Evolutionary conservation across 2,113 vertebrate genomes (phyloP), one percentile per base, ranked within the genome.

Genomic region (Bagarius yarrelli): DNA sequence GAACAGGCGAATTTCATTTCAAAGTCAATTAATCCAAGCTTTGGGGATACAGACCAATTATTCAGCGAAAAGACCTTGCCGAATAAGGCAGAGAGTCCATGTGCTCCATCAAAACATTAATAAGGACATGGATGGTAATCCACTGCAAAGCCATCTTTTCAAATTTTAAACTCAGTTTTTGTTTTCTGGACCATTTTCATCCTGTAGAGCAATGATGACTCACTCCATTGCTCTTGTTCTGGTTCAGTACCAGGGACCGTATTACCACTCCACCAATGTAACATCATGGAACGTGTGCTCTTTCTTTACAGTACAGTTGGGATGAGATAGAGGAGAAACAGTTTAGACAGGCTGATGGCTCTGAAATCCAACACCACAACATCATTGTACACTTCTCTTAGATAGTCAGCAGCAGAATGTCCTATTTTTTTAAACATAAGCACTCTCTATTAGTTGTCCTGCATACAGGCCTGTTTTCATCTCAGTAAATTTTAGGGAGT

Each of bases 401-500:
- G 73, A 52, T 76, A 81, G 56, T 57, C 56, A 83, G 80, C 76
- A 76, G 79, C 66, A 81, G 74, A 77, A 76, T 53, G 25, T 74
- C 50, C n/a, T 67, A 60, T 78, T 40, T 67, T 75, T 25, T 27
- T 67, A 21, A 67, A 14, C 12, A 57, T 27, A 15, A 52, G 47
- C 25, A 59, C 8, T 23, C 5, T 66, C 47, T 59, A 50, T 89
- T 94, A 94, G 85, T 90, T 93, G 67, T 95, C 95, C 73, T 95
- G 0, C 91, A 89, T 82, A 86, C 71, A 0, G 97, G 95, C 36
- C 96, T 92, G 79, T 94, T 94, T 99, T 99, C 96, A 99, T 99
- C 91, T 98, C 96, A 0, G 95, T 94, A 89, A 95, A 96, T 81
- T 95, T 94, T 78, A 99, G 95, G 0, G 97, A 99, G 83, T 99